Conservation (phyloP, 2,888 invertebrate species). For the Tinea semifulvella region DNA sequence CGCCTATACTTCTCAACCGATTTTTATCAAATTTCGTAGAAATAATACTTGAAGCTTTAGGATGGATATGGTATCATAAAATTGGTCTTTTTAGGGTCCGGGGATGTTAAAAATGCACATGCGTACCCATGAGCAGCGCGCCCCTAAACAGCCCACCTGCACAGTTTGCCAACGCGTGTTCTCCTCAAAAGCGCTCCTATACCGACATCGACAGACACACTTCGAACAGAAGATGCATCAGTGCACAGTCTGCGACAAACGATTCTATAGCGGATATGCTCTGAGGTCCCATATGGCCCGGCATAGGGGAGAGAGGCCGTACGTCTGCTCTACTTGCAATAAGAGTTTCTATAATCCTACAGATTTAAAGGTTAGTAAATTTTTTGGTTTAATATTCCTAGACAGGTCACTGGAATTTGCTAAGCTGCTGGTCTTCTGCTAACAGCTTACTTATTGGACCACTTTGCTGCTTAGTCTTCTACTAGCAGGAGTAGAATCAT, state of each 20-base stretch:
- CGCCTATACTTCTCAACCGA: too few species aligned
- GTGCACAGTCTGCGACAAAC: constrained; percentile 58
- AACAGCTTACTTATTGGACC: too few species aligned
- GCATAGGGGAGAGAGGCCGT: constrained; percentile 58
- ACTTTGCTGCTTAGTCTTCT: too few species aligned
- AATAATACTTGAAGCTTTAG: too few species aligned
- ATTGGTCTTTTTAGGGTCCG: constrained; percentile 47
- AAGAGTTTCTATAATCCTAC: constrained; percentile 68
- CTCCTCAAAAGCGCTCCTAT: constrained; percentile 67
- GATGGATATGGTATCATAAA: too few species aligned
- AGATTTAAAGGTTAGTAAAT: constrained; percentile 66
- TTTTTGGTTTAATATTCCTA: too few species aligned
- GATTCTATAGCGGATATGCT: constrained; percentile 60
- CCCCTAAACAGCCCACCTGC: constrained; percentile 67
- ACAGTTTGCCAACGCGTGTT: constrained; percentile 69
- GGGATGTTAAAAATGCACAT: constrained; percentile 74
- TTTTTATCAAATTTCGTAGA: too few species aligned
- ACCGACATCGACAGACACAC: constrained; percentile 70
- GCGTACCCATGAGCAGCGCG: constrained; percentile 69
- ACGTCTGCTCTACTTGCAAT: constrained; percentile 64
- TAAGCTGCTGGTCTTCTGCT: too few species aligned
- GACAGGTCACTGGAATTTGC: too few species aligned
- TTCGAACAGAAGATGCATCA: constrained; percentile 64
- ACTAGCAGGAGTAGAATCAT: too few species aligned
- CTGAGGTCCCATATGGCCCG: constrained; percentile 59